phyloP scores from a whole-genome alignment of 2,113 vertebrate species.

The Psettodes erumei region DNA sequence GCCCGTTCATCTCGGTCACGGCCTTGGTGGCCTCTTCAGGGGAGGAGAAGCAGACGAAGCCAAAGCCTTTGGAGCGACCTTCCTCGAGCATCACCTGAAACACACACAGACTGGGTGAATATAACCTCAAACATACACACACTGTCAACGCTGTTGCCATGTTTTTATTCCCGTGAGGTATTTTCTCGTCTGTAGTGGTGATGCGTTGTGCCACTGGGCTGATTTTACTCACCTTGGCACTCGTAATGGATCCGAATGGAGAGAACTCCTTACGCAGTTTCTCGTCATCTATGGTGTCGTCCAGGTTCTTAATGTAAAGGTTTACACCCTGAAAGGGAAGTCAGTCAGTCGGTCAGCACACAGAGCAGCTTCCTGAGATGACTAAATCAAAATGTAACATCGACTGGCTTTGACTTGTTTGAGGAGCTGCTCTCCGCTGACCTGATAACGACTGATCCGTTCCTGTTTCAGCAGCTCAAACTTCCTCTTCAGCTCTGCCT shows the following conservation, averaged over 20 bases:
- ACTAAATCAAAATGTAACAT: background rate
- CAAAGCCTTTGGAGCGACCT: slow-evolving; percentile 97
- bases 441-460: slow-evolving; percentile 97
- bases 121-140: background rate
- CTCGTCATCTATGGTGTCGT: slow-evolving; percentile 98
- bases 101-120: background rate
- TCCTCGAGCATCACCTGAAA: slow-evolving; percentile 97
- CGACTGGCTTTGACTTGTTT: background rate
- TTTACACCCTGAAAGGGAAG: slow-evolving; percentile 91
- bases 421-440: slow-evolving; percentile 50
- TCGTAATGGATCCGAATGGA: slow-evolving; percentile 98
- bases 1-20: slow-evolving; percentile 98
- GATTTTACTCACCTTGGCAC: slow-evolving; percentile 89
- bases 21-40: slow-evolving; percentile 99
- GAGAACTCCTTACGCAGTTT: slow-evolving; percentile 98
- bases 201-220: background rate
- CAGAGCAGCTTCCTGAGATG: background rate
- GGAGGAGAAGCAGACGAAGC: slow-evolving; percentile 99
- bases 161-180: background rate
- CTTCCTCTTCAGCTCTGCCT: slow-evolving; percentile 94
- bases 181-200: background rate
- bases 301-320: slow-evolving; percentile 98
- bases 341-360: background rate
- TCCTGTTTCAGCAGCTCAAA: slow-evolving; percentile 98
- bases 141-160: background rate